Base-by-base conservation (phyloP, 2,888 invertebrate species). In the Platerodrilus igneus region DNA sequence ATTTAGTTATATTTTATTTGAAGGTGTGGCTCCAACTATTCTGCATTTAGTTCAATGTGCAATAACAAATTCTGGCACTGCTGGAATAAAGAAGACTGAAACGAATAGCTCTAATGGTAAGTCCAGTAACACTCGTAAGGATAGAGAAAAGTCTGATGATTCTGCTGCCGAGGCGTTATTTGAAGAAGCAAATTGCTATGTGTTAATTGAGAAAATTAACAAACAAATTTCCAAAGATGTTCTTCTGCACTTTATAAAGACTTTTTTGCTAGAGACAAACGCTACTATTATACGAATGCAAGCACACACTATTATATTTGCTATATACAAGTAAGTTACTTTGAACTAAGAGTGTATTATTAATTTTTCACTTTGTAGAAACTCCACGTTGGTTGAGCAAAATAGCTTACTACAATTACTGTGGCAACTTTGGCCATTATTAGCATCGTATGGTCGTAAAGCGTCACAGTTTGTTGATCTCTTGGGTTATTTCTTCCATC, bases 391-490 rank as follows among this genome's bases (percentile, higher is more conserved):
- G 34, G 62, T 76, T 1, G 87, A 92, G 53, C 90, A 92, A 60
- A 85, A 88, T 52, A 73, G 75, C 2, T 65, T 96, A 17, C 74
- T 95, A 6, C 86, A 86, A 31, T 72, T 91, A 17, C 71, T 96
- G 58, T 95, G 95, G 95, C 79, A 81, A 27, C 72, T 96, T 49
- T 96, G 95, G 94, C 89, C 91, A 1, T 72, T 86, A 29, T 71
- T 96, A 37, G 89, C 93, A 1, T 81, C 84, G 37, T 93, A 91
- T 63, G 97, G 97, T 0, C 79, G 90, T 2, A 89, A 95, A 66
- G 94, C 95, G 0, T 87, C 92, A 0, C 96, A 97, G 67, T 96
- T 96, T 69, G 94, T 96, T 0, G 97, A 99, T 66, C 75, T 99
- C 0, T 77, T 97, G 4, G 95, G 96, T 0, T 96, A 91, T 67